Percentiles rank a stretch among this genome's conserved stretches.
phyloP scores from a whole-genome alignment of 2,888 invertebrate species.

The Ashinkailepas kermadecensis region DNA sequence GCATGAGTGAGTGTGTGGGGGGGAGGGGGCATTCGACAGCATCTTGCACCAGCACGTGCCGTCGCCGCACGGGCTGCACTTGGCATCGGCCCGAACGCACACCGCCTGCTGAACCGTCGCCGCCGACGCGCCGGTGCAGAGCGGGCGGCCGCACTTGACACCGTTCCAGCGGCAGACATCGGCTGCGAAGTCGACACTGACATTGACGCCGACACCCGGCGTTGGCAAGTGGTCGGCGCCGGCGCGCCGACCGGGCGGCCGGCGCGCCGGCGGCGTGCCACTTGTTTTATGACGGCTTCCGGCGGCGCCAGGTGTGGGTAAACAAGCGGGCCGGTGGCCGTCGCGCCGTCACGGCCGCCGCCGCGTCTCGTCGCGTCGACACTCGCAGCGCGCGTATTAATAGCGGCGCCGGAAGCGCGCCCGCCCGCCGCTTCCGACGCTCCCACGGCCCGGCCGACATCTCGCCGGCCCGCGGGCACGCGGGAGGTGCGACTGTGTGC shows the following conservation, averaged over 20 bases:
- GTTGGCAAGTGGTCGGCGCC: neutral
- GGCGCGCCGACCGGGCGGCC: neutral
- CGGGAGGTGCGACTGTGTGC: neutral
- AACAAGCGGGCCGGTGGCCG: neutral
- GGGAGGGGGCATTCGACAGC: too few relatives aligned
- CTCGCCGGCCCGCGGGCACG: neutral
- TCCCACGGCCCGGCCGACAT: neutral
- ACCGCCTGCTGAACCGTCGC: too few relatives aligned
- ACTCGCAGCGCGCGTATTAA: neutral
- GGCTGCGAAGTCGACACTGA: too few relatives aligned
- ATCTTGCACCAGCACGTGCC: too few relatives aligned
- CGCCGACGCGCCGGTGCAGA: too few relatives aligned
- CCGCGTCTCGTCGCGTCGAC: neutral
- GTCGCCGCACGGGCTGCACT: too few relatives aligned
- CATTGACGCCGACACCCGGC: too few relatives aligned
- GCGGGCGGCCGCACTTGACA: neutral
- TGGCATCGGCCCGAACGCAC: too few relatives aligned
- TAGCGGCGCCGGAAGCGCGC: neutral
- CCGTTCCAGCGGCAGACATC: neutral
- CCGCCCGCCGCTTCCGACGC: neutral
- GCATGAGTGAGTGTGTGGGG: too few relatives aligned
- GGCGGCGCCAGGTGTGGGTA: neutral
- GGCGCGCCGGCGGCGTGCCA: neutral
- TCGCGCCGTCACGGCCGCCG: neutral
- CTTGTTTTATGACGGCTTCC: conserved; percentile 14